phyloP scores from a whole-genome alignment of 2,888 invertebrate species.

The Eristalis pertinax region DNA sequence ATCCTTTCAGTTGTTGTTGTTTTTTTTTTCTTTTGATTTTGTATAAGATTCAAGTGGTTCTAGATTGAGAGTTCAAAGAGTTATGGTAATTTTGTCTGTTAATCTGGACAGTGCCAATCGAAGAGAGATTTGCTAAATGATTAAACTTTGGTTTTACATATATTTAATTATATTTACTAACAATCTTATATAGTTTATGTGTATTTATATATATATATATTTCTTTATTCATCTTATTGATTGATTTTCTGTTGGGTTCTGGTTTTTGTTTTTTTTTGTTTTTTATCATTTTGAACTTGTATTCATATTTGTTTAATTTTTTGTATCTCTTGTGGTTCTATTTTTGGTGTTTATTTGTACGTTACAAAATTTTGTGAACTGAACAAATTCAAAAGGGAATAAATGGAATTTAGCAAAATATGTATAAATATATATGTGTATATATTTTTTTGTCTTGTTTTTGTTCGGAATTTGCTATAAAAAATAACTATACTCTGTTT shows the following conservation, averaged over 20 bases:
- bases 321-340: constrained; percentile 5
- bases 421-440: constrained; percentile 22
- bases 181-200: background rate
- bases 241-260: constrained; percentile 44
- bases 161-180: constrained; percentile 36
- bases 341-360: constrained; percentile 33
- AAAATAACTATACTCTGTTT: constrained; percentile 32
- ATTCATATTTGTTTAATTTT: background rate
- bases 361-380: constrained; percentile 31
- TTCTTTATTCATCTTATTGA: constrained; percentile 35
- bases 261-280: constrained; percentile 21
- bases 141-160: constrained; percentile 17
- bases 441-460: constrained; percentile 15
- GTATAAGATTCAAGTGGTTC: constrained; percentile 16
- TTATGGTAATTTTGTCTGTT: background rate
- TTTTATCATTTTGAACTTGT: constrained; percentile 37
- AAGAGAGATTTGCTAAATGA: constrained; percentile 19
- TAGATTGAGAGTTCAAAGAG: constrained; percentile 27
- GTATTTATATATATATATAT: background rate
- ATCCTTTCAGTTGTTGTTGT: constrained; percentile 19
- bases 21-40: background rate
- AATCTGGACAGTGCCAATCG: constrained; percentile 33
- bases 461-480: constrained; percentile 27
- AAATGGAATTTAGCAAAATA: constrained; percentile 46
- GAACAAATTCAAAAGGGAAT: constrained; percentile 33